These are phyloP conservation scores for Upupa epops DNA, from an alignment of 2,113 vertebrate species.

Conservation along the genomic window DNA sequence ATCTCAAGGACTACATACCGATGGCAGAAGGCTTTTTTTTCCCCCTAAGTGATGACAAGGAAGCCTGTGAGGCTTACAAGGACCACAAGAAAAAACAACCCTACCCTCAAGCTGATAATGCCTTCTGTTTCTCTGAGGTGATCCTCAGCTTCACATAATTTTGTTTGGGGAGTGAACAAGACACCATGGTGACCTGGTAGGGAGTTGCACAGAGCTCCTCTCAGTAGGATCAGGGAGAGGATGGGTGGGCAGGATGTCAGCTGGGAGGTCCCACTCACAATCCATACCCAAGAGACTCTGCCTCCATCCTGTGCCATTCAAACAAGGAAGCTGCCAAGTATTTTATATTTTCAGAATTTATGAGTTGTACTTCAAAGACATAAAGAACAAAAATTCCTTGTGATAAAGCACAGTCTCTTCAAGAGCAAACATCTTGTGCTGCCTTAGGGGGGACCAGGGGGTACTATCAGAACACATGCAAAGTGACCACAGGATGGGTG, in stretches of 20 bases:
- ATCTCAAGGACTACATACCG: not conserved
- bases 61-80: not conserved
- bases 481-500: not conserved
- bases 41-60: constrained; percentile 10
- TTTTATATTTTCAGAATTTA: not conserved
- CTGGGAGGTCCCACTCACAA: not conserved
- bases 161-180: not conserved
- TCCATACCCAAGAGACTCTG: fast-evolving
- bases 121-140: not conserved
- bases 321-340: not conserved
- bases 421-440: not conserved
- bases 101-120: not conserved
- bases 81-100: not conserved
- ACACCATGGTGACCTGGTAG: not conserved
- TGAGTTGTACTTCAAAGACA: not conserved
- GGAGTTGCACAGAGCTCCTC: not conserved
- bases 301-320: not conserved
- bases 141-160: not conserved
- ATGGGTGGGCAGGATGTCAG: constrained; percentile 16
- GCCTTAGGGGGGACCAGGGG: not conserved
- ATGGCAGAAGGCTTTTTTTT: not conserved
- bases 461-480: not conserved
- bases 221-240: not conserved
- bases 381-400: not conserved
- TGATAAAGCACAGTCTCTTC: not conserved